Conservation (phyloP, 2,888 invertebrate genomes). For the Lapara coniferarum region DNA sequence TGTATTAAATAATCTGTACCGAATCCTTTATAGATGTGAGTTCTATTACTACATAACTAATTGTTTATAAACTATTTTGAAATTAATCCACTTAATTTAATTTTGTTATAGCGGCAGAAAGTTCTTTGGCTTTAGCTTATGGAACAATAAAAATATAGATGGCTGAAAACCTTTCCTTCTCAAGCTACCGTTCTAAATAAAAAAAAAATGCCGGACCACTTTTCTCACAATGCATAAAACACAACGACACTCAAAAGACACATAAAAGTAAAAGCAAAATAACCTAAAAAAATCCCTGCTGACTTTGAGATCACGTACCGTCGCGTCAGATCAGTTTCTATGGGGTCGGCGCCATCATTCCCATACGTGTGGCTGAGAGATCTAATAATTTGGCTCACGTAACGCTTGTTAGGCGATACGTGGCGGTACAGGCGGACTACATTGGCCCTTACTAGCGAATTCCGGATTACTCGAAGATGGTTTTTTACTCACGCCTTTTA, state of each 20-base stretch:
- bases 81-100: too few relatives aligned
- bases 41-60: too few relatives aligned
- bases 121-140: too few relatives aligned
- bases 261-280: conserved; percentile 18
- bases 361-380: conserved; percentile 27
- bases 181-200: background rate
- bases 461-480: conserved; percentile 13
- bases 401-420: conserved; percentile 49
- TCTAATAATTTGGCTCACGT: conserved; percentile 57
- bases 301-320: conserved; percentile 19
- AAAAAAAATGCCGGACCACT: background rate
- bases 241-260: background rate
- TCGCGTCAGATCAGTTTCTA: conserved; percentile 20
- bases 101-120: too few relatives aligned
- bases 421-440: conserved; percentile 31
- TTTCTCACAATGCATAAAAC: background rate
- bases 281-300: background rate
- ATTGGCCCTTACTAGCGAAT: conserved; percentile 28
- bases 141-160: too few relatives aligned
- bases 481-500: too few relatives aligned
- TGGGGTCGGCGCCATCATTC: conserved; percentile 14
- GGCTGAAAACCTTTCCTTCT: background rate
- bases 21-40: too few relatives aligned
- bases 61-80: too few relatives aligned
- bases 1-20: too few relatives aligned